These are phyloP conservation scores for Dilophus febrilis DNA, from an alignment of 2,888 invertebrate species.

Conservation along the genomic window DNA sequence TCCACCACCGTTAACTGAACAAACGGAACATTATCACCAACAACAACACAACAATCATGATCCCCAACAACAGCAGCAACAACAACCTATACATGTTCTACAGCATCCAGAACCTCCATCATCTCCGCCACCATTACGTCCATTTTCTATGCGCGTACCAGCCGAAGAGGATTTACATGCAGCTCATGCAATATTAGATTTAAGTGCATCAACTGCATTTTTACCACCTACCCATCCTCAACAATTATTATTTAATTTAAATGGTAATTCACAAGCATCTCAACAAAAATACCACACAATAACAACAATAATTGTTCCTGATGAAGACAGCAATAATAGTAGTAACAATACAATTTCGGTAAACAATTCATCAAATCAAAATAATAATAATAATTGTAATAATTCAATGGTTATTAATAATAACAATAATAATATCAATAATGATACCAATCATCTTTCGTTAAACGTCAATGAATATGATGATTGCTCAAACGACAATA, in stretches of 20 bases:
- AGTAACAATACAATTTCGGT: not conserved
- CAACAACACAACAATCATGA: not conserved
- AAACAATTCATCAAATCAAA: not conserved
- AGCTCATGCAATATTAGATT: constrained; percentile 75
- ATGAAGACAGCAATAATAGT: constrained; percentile 1
- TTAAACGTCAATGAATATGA: not conserved
- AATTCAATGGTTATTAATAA: not conserved
- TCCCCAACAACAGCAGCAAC: constrained; percentile 9
- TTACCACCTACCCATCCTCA: constrained; percentile 33
- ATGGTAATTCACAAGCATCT: not conserved
- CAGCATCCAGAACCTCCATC: no score
- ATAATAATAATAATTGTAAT: not conserved
- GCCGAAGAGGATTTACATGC: constrained; percentile 74
- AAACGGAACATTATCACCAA: no score
- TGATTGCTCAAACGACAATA: constrained; percentile 5
- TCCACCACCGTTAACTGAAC: no score
- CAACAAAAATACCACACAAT: constrained; percentile 9
- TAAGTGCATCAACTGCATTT: constrained; percentile 70
- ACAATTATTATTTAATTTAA: constrained; percentile 3
- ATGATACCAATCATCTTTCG: no score
- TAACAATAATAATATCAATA: no score
- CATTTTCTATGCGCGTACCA: constrained; percentile 37
- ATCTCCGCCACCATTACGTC: constrained; percentile 23
- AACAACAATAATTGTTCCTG: constrained; percentile 13
- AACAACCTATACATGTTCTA: constrained; percentile 9